These are phyloP conservation scores for Gymnogyps californianus DNA, from an alignment of 2,113 vertebrate genomes.

Conservation along the genomic window DNA sequence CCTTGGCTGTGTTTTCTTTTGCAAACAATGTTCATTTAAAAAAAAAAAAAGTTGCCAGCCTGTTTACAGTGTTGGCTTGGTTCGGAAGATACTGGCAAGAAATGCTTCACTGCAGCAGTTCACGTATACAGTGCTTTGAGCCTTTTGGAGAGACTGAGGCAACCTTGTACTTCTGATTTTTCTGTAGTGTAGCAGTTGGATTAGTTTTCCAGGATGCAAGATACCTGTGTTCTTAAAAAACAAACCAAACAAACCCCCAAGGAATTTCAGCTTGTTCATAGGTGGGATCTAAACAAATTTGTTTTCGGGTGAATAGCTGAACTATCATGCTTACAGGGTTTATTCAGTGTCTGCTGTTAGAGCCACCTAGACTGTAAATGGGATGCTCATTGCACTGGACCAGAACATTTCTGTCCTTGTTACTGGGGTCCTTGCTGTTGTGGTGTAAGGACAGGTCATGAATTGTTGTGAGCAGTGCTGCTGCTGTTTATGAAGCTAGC, in stretches of 20 bases:
- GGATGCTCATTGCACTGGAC: accelerated
- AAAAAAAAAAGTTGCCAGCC: not conserved
- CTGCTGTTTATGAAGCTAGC: not conserved
- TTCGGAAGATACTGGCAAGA: not conserved
- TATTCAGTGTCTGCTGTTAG: not conserved
- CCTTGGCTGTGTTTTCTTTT: not conserved
- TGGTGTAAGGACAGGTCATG: not conserved
- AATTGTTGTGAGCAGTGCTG: not conserved
- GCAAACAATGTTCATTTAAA: not conserved
- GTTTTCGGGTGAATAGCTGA: not conserved
- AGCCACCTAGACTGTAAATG: not conserved
- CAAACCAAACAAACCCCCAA: not conserved
- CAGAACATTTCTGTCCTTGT: not conserved
- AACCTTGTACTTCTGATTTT: not conserved
- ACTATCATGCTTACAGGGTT: not conserved
- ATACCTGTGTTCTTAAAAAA: too few species aligned
- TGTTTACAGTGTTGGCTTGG: not conserved
- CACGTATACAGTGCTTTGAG: accelerated
- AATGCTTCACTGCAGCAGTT: not conserved
- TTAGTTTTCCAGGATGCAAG: not conserved
- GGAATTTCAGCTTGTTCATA: not conserved
- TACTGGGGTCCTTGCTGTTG: not conserved
- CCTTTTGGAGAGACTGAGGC: not conserved
- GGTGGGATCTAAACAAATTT: not conserved
- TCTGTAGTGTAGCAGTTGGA: not conserved